A percentile compares a stretch with the other conserved stretches of the same genome.
These are phyloP conservation scores for Erpetoichthys calabaricus DNA, from an alignment of 2,797 vertebrate species.

Conservation along the genomic window DNA sequence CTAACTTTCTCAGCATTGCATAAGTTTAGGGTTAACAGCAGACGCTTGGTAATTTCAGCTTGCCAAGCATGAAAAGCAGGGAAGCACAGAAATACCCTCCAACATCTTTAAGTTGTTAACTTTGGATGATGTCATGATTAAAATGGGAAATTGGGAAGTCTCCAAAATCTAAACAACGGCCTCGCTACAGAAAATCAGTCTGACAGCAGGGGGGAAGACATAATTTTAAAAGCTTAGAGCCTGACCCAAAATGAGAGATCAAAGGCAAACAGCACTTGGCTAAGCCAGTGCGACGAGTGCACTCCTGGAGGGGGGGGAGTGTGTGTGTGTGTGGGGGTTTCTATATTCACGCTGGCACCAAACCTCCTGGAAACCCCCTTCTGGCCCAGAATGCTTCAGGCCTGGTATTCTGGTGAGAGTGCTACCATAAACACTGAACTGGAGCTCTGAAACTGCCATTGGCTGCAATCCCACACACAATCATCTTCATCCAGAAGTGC, in stretches of 20 bases:
- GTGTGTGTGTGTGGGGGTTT: conserved; percentile 11
- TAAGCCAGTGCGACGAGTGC: conserved; percentile 35
- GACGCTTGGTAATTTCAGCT: conserved; percentile 38
- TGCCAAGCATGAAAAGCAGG: conserved; percentile 22
- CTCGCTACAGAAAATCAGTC: conserved; percentile 23
- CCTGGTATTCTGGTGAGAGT: not conserved
- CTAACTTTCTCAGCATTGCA: conserved; percentile 1
- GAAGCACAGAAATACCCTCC: conserved; percentile 53
- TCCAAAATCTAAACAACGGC: conserved; percentile 61
- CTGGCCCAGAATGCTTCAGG: not conserved
- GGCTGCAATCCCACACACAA: no score
- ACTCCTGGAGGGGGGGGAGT: conserved; percentile 31
- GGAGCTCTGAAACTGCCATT: no score
- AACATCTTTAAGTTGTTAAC: conserved; percentile 73
- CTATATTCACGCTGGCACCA: conserved; percentile 3
- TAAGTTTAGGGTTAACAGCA: conserved; percentile 2
- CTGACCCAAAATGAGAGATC: conserved; percentile 38
- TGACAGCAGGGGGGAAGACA: conserved; percentile 27
- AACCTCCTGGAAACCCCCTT: not conserved
- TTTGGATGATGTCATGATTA: conserved; percentile 73
- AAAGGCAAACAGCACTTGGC: conserved; percentile 47
- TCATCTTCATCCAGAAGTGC: no score
- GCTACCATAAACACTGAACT: not conserved
- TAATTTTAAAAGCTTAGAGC: conserved; percentile 19
- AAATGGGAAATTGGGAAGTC: conserved; percentile 62